A percentile compares a stretch with the other conserved stretches of the same genome.
phyloP scores from a whole-genome alignment of 2,888 invertebrate species.

The Aspidapion aeneum region DNA sequence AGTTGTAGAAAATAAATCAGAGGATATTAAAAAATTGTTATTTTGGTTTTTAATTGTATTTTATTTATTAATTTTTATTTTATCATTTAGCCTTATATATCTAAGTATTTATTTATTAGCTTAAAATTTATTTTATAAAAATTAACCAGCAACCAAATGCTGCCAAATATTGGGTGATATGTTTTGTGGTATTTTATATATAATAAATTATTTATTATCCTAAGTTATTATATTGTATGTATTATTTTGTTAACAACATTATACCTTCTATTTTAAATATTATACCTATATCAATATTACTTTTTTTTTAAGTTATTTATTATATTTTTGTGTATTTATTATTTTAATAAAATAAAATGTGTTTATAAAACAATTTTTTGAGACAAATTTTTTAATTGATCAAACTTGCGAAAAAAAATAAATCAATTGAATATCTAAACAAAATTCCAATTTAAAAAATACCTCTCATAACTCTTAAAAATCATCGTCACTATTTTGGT shows the following conservation, averaged over 20 bases:
- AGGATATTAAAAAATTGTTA: no score
- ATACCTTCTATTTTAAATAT: neutral
- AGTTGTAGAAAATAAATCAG: no score
- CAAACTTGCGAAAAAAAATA: no score
- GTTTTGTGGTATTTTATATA: slow-evolving; percentile 9
- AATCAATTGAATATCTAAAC: no score
- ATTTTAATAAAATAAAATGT: no score
- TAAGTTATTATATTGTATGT: slow-evolving; percentile 13
- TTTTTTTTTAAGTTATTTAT: no score
- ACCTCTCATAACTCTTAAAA: no score
- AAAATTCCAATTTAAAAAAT: no score
- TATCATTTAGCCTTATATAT: neutral
- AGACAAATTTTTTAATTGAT: no score
- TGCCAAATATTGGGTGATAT: slow-evolving; percentile 31
- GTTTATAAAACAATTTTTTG: no score
- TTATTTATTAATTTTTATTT: neutral
- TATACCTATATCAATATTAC: neutral
- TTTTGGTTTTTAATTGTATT: neutral
- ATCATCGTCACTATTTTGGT: slow-evolving; percentile 46
- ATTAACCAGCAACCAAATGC: slow-evolving; percentile 25
- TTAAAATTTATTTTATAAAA: neutral
- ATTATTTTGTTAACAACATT: neutral
- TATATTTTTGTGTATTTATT: no score
- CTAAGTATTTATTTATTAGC: neutral
- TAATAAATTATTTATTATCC: slow-evolving; percentile 12